phyloP scores from a whole-genome alignment of 1,140 invertebrate species.

The Brachionus paranguensis region DNA sequence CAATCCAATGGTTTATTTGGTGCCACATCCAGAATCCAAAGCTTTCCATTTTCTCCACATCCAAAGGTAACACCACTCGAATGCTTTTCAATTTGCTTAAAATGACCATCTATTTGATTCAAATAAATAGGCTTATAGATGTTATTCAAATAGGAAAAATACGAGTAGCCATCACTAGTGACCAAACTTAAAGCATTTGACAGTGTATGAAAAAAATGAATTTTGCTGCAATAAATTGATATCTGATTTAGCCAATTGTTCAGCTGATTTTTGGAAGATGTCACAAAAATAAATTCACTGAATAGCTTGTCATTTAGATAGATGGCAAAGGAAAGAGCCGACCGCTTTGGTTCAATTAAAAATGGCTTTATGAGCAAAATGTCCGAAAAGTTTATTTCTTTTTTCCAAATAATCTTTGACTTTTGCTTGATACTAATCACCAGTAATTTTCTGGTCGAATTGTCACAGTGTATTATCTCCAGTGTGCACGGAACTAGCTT shows the following conservation, averaged over 20 bases:
- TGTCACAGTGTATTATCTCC: background rate
- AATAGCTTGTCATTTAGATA: background rate
- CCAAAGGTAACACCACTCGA: background rate
- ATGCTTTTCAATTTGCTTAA: constrained; percentile 39
- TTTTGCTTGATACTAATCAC: background rate
- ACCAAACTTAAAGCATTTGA: background rate
- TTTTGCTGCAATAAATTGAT: constrained; percentile 13
- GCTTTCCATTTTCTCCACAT: constrained; percentile 30
- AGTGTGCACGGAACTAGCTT: background rate
- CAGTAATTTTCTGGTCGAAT: background rate
- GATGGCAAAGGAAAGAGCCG: background rate
- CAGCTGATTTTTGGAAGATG: background rate
- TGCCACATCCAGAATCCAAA: background rate
- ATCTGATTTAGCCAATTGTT: constrained; percentile 28
- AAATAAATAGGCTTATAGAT: background rate
- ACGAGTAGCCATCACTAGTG: background rate
- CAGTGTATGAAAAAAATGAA: background rate
- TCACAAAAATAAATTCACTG: background rate
- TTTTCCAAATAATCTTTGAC: background rate
- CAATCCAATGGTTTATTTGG: background rate
- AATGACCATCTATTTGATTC: constrained; percentile 35
- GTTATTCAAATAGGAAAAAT: background rate
- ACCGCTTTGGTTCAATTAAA: background rate
- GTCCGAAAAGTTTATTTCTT: background rate
- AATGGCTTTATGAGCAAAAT: background rate